Evolutionary conservation across 2,888 invertebrate genomes (phyloP), one percentile per base, ranked within the genome.

Genomic region (Germaria angustata): DNA sequence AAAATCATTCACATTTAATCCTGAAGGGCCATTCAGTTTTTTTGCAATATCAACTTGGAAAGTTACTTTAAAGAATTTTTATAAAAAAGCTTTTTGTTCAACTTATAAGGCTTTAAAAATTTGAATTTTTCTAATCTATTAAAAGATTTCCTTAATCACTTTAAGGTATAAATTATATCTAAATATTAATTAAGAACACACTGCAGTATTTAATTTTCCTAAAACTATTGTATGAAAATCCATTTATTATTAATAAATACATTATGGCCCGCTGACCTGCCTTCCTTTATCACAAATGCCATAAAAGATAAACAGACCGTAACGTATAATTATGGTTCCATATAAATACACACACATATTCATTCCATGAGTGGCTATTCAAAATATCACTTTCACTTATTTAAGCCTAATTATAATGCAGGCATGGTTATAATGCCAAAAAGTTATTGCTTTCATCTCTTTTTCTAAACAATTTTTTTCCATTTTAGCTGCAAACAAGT

Each of bases 391-490:
- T 73, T 73, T 73, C 66, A 51, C 72, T 72, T 61, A 61, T 80
- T 79, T 73, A 72, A 61, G 59, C 41, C 79, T 73, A 80, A 80
- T 80, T 80, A 80, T 73, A 80, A 66, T 80, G 79, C 79, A 80
- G 73, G 68, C 51, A 59, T 49, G 36, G 1, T 5, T 5, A 15
- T 39, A 44, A 24, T 59, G 79, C 72, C 79, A 72, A 80, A 72
- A 66, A 28, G 6, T 28, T 15, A 5, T 75, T 39, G 51, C 9
- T 66, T 39, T 66, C 34, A 39, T 65, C 11, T 39, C 2, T 15
- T 44, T 32, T 57, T 8, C 7, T n/a, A 39, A 44, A 41, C 11
- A 20, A 6, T 28, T 28, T 28, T 28, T 28, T 28, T 28, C 6
- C 6, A 5, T 28, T 77, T 61, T 39, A 51, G 51, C 59, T 72